Evolutionary conservation across 2,113 vertebrate species (phyloP), one percentile per base, ranked within the genome.

Genomic region (Zosterops lateralis): DNA sequence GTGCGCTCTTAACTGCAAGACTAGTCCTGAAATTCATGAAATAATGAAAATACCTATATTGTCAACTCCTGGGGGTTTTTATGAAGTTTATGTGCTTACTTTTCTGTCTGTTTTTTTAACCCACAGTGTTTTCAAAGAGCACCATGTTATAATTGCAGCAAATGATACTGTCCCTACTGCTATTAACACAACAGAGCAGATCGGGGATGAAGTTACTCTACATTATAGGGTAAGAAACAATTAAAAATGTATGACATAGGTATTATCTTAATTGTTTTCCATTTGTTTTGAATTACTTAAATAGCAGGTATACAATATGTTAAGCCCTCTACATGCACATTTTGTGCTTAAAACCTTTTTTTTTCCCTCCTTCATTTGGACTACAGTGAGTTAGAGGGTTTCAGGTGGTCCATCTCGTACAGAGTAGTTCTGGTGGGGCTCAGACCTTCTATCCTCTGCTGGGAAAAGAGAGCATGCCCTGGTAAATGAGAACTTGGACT

Each of bases 201-300:
- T 99, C 5, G 99, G 99, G 56, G 98, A 98, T 93, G 98, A 99
- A 97, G 93, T 99, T 95, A 98, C 97, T 91, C 96, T 99, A 66
- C 98, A 96, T 95, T 99, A 99, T 85, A 97, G 87, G 98, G 99
- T 99, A 98, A 99, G 97, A 92, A 96, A 57, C 40, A 34, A 78
- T 22, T 62, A 77, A 61, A 67, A 78, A 78, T 84, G 1, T 44
- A 64, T 79, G 24, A 17, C 64, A 66, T 31, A 57, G 3, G 2
- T 64, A 17, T 29, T 73, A 50, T 29, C 29, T 66, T 21, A 17
- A 50, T 60, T 10, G 65, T 31, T 40, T 89, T 70, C 1, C 7
- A 36, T 64, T 84, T 91, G 11, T 6, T 65, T 89, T 82, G 7
- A 42, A 42, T 65, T 90, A 56, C 31, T 83, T 84, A 67, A 76